These are phyloP conservation scores for Halocaridina rubra DNA, from an alignment of 2,888 invertebrate genomes.

Conservation along the genomic window DNA sequence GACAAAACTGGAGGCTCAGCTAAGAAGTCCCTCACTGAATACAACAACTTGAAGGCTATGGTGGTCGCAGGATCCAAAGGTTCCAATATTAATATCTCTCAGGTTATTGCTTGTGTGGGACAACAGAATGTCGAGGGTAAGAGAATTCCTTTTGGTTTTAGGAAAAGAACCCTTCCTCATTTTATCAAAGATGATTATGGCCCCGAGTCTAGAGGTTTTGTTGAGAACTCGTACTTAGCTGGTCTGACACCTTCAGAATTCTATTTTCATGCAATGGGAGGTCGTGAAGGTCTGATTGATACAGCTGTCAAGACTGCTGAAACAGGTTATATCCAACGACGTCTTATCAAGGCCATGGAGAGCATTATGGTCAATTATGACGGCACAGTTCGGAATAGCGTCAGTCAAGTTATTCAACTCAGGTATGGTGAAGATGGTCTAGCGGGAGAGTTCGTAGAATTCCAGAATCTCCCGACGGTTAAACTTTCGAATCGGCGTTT, in stretches of 20 bases:
- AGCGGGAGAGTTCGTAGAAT: constrained; percentile 96
- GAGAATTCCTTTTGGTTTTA: constrained; percentile 99
- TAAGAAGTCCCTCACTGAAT: constrained; percentile 98
- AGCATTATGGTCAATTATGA: constrained; percentile 99
- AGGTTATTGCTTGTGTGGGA: constrained; percentile 99
- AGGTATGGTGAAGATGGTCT: constrained; percentile 98
- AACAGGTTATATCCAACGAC: constrained; percentile 96
- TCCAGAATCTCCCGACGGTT: constrained; percentile 92
- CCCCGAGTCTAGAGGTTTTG: constrained; percentile 99
- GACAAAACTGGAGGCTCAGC: constrained; percentile 99
- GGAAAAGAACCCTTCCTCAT: constrained; percentile 97
- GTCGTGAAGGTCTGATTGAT: constrained; percentile 99
- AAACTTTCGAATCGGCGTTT: constrained; percentile 96
- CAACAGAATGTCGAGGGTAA: constrained; percentile 99
- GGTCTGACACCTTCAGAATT: constrained; percentile 99
- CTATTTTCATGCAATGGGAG: constrained; percentile 99
- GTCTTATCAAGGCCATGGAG: constrained; percentile 99
- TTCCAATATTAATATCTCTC: constrained; percentile 99
- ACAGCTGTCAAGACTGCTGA: constrained; percentile 99
- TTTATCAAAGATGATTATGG: constrained; percentile 99
- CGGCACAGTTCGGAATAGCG: constrained; percentile 96
- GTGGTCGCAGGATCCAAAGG: constrained; percentile 99
- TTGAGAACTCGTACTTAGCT: constrained; percentile 99
- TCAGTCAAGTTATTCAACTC: constrained; percentile 93
- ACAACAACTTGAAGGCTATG: constrained; percentile 99